A percentile compares a stretch with the other conserved stretches of the same genome.
Conservation (phyloP, 1,140 invertebrate genomes). For the Heliconius himera region DNA sequence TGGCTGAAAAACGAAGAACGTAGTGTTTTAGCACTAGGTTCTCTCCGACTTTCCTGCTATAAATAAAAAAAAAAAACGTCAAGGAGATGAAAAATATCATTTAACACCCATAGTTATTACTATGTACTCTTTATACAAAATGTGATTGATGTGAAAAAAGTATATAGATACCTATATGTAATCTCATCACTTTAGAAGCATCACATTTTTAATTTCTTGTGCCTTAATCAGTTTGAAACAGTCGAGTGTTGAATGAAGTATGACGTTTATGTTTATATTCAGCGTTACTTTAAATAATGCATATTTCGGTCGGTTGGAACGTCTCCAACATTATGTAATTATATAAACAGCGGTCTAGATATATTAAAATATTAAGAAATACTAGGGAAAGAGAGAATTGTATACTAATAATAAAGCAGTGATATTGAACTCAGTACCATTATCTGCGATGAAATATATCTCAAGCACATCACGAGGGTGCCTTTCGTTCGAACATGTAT, state of each 20-base stretch:
- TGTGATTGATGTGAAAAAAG: too few relatives aligned
- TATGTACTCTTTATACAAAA: background rate
- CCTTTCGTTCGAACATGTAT: too few relatives aligned
- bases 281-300: constrained; percentile 13
- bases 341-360: constrained; percentile 2
- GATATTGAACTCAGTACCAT: too few relatives aligned
- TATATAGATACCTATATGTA: background rate
- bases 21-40: too few relatives aligned
- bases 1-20: too few relatives aligned
- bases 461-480: too few relatives aligned
- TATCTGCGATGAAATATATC: too few relatives aligned
- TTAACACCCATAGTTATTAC: too few relatives aligned
- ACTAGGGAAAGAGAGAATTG: background rate
- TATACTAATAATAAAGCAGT: too few relatives aligned
- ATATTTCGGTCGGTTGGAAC: constrained; percentile 15
- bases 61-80: too few relatives aligned
- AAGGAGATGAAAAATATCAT: too few relatives aligned
- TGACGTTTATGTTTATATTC: constrained; percentile 8
- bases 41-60: too few relatives aligned
- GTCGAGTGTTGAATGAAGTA: constrained; percentile 15
- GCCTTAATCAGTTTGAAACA: constrained; percentile 1
- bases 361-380: background rate
- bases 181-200: background rate
- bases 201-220: background rate
- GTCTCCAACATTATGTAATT: constrained; percentile 16